Evolutionary conservation across 2,113 vertebrate species (phyloP).

Genomic region (Engystomops pustulosus): DNA sequence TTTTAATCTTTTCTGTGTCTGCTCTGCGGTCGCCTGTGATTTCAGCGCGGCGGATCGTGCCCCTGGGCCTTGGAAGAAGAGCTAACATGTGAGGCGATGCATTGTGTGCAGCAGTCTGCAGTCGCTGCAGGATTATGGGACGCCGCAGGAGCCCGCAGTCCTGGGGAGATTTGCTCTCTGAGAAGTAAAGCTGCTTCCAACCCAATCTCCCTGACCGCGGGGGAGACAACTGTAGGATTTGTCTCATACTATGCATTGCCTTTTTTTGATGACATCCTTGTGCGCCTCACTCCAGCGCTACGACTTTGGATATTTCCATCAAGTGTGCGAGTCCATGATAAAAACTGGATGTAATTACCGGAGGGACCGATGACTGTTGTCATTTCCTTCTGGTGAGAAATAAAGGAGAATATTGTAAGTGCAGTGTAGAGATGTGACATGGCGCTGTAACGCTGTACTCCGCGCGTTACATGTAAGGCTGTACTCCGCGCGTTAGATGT

Average conservation of each 20-base stretch:
- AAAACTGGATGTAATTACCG: conserved; percentile 21
- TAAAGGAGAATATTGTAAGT: not conserved
- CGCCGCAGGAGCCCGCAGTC: not conserved
- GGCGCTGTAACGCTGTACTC: not conserved
- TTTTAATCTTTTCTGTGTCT: not conserved
- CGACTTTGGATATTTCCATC: not conserved
- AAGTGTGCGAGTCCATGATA: conserved; percentile 9
- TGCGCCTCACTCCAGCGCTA: not conserved
- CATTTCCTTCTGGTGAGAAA: conserved; percentile 39
- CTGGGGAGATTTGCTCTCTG: conserved; percentile 51
- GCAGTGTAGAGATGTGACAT: not conserved
- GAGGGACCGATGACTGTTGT: conserved; percentile 23
- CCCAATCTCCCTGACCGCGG: conserved; percentile 50
- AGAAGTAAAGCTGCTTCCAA: conserved; percentile 51
- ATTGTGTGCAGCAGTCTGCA: conserved; percentile 14
- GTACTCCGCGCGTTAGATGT: not conserved
- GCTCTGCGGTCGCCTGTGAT: not conserved
- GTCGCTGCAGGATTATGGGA: conserved; percentile 25
- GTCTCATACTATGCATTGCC: conserved; percentile 14
- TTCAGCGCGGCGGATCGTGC: conserved; percentile 14
- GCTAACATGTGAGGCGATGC: not conserved
- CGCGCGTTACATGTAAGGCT: not conserved
- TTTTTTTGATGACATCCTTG: not conserved
- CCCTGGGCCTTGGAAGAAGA: not conserved
- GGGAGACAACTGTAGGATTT: conserved; percentile 36